phyloP scores from a whole-genome alignment of 2,797 vertebrate species.

The Sphenopsis melanotis region DNA sequence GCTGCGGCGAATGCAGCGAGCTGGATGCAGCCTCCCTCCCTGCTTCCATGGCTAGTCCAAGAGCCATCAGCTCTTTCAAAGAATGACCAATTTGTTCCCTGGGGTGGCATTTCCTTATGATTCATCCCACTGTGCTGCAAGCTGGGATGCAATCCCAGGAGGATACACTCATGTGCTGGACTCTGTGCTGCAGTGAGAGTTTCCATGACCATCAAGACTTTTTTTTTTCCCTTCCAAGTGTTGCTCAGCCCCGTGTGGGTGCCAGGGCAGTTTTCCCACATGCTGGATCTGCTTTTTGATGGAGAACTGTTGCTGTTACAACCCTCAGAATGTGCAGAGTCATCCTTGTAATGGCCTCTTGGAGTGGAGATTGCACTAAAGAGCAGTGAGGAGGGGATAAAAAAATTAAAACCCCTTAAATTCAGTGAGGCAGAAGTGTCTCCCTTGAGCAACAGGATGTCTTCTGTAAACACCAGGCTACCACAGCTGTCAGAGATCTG shows the following conservation, averaged over 20 bases:
- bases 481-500: conserved; percentile 34
- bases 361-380: not conserved
- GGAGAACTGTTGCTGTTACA: not conserved
- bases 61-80: not conserved
- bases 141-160: not conserved
- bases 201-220: not conserved
- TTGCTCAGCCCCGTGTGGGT: fast-evolving
- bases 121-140: not conserved
- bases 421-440: not conserved
- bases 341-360: fast-evolving
- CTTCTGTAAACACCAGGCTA: conserved; percentile 50
- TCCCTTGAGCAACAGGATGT: conserved; percentile 52
- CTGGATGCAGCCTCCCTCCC: not conserved
- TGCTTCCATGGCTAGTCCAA: not conserved
- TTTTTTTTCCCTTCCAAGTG: not conserved
- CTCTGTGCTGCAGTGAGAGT: fast-evolving
- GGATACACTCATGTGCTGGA: not conserved
- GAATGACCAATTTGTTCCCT: conserved; percentile 1
- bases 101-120: conserved; percentile 11
- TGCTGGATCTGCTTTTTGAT: not conserved
- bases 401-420: not conserved
- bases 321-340: not conserved
- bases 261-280: not conserved
- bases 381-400: not conserved
- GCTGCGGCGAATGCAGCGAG: not conserved